phyloP scores from a whole-genome alignment of 1,140 invertebrate genomes.

The Hylaeus anthracinus region DNA sequence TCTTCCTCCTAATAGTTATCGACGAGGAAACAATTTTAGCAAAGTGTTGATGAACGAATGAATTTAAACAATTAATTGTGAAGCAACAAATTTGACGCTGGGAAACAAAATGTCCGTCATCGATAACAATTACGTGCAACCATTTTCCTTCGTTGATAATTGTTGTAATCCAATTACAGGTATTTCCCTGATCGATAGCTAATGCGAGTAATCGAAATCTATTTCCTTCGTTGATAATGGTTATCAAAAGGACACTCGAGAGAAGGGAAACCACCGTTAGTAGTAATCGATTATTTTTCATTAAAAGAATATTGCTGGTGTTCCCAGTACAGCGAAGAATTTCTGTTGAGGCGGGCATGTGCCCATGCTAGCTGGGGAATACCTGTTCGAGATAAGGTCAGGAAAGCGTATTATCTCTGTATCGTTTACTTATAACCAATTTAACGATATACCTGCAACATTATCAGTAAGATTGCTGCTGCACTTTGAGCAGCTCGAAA shows the following conservation, averaged over 20 bases:
- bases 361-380: constrained; percentile 51
- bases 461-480: constrained; percentile 19
- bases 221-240: not conserved
- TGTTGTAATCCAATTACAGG: too few species aligned
- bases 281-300: not conserved
- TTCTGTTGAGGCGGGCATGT: not conserved
- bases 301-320: not conserved
- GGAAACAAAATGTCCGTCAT: too few species aligned
- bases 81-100: too few species aligned
- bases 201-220: too few species aligned
- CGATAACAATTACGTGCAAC: too few species aligned
- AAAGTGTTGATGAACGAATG: too few species aligned
- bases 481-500: not conserved
- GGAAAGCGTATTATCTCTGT: constrained; percentile 44
- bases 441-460: not conserved
- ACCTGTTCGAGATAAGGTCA: constrained; percentile 49
- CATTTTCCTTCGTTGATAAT: too few species aligned
- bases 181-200: too few species aligned
- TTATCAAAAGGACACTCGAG: not conserved
- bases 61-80: too few species aligned
- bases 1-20: too few species aligned
- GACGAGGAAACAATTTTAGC: too few species aligned
- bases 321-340: not conserved
- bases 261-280: not conserved
- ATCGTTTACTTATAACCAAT: constrained; percentile 23